Base-by-base conservation (phyloP, 2,797 vertebrate species). In the Acanthurus lineatus region DNA sequence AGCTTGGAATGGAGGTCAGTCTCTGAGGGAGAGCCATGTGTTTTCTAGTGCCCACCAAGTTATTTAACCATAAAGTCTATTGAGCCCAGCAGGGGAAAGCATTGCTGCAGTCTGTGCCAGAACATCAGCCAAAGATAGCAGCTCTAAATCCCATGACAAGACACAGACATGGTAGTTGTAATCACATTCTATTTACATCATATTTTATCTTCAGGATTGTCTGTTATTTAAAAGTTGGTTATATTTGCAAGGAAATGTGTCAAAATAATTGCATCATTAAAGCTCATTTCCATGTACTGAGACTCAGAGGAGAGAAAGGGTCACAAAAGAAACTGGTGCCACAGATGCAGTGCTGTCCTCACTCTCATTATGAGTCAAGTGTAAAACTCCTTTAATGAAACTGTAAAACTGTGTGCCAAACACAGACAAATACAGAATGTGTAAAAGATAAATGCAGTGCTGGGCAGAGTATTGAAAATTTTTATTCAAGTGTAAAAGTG, bases 1-100 rank as follows among this genome's bases (percentile, higher is more conserved):
- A 85, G 83, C 17, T 38, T 56, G 22, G 65, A 38, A 59, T 64
- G 75, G 42, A 74, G 72, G 40, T 40, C 62, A 1, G 62, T 38
- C 65, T 79, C 79, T 52, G 70, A 81, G 73, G 75, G 58, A 68
- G 22, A 66, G 47, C 72, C 11, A 12, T 58, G 73, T 81, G 79
- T 73, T 78, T 81, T 65, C 81, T 84, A 78, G 60, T 56, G 58
- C 65, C 77, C 69, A 73, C 42, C 79, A 71, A 60, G 51, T 62
- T 67, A 74, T 78, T 64, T 57, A 71, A 60, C 66, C 54, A 78
- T 69, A 51, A 76, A 69, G n/a, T 56, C 45, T 58, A n/a, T 54
- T 32, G 56, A 60, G 17, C 32, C 51, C 59, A 20, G 40, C 48
- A 45, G 68, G 69, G 73, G 56, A 44, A 67, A 38, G 64, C 60